Base-by-base conservation (phyloP, 1,140 invertebrate genomes). In the Drosophila melanica region DNA sequence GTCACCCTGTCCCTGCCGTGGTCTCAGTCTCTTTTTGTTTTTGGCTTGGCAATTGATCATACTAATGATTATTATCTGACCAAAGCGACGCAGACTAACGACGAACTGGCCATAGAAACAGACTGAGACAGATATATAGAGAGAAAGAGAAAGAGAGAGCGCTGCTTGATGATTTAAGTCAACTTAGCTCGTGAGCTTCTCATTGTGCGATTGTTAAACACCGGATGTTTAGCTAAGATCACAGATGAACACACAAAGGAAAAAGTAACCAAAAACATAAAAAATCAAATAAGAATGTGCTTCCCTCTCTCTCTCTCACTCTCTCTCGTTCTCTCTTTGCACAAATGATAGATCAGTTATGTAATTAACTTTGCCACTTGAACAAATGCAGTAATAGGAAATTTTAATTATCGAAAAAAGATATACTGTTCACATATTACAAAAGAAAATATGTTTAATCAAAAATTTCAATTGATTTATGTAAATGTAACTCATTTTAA, bases 61-160 rank as follows among this genome's bases (percentile, higher is more conserved):
- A 86, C 81, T 86, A 86, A 86, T 86, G 81, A 86, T 86, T 86
- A 86, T 86, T 86, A 86, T 86, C 81, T 81, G 62, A 64, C 60
- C 58, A 53, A 65, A 55, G 57, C 63, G 60, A 64, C 42, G 30
- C 42, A 58, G 14, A 48, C 55, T 51, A 67, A 48, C 62, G 54
- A 48, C 68, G 37, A 60, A 57, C 42, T 72, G 71, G 45, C 47
- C 55, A 60, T 10, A n/a, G 20, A n/a, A n/a, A 33, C 33, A 33
- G 35, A 50, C 23, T n/a, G 59, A 60, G 11, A 8, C 10, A 44
- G 6, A 23, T 33, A 66, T 8, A 53, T 20, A 37, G 11, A 53
- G 14, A 37, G 10, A 12, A 47, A 27, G 39, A 11, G 39, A 6
- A 42, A 12, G 30, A 20, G 66, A 45, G 48, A 16, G 10, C 37